Percentiles rank a stretch among this genome's conserved stretches.
Conservation (phyloP, 2,888 invertebrate genomes). For the Aporophyla lueneburgensis region DNA sequence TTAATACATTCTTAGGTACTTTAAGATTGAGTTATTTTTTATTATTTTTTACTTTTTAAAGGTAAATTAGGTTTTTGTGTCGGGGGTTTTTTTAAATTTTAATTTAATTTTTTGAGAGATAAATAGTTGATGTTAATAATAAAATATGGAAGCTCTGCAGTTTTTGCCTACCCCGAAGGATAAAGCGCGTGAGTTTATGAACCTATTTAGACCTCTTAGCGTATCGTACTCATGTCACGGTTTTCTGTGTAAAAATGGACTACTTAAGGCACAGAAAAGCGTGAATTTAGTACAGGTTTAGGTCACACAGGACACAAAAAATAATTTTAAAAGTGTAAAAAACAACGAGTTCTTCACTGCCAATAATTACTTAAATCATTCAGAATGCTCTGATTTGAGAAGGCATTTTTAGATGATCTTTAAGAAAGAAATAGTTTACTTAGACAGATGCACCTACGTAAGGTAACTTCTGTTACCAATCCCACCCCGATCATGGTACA, state of each 20-base stretch:
- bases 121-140: background rate
- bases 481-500: constrained; percentile 36
- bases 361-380: background rate
- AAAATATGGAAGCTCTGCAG: background rate
- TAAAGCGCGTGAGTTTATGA: background rate
- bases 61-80: too few species aligned
- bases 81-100: too few species aligned
- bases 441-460: background rate
- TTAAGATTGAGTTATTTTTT: too few species aligned
- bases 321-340: too few species aligned
- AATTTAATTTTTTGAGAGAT: too few species aligned
- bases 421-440: background rate
- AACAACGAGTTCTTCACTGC: background rate
- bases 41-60: too few species aligned
- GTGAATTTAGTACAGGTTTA: too few species aligned
- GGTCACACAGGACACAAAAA: too few species aligned
- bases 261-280: too few species aligned
- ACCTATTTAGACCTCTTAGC: background rate
- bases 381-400: background rate
- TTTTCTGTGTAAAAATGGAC: too few species aligned
- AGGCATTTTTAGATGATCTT: background rate
- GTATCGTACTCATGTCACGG: too few species aligned
- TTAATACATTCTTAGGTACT: too few species aligned
- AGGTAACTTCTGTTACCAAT: background rate
- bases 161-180: background rate